A percentile compares a stretch with the other conserved stretches of the same genome.
These are phyloP conservation scores for Alitta virens DNA, from an alignment of 2,888 invertebrate genomes.

Conservation along the genomic window DNA sequence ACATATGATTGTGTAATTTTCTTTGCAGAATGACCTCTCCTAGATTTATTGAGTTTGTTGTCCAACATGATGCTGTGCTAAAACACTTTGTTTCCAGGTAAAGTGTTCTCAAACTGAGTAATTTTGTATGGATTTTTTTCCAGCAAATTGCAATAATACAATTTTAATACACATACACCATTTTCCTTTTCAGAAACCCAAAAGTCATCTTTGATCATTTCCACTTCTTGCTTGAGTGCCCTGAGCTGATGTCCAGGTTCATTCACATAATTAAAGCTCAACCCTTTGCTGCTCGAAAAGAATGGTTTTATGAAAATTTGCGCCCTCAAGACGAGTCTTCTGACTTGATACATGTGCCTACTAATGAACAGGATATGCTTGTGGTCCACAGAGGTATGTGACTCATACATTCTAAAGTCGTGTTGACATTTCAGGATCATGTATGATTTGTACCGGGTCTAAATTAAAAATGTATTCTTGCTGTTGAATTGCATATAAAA, in stretches of 20 bases:
- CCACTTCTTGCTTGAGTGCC: slow-evolving; percentile 49
- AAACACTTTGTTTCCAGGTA: slow-evolving; percentile 44
- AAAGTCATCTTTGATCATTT: slow-evolving; percentile 52
- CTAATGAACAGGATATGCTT: slow-evolving; percentile 35
- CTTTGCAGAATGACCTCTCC: slow-evolving; percentile 41
- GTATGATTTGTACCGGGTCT: not conserved
- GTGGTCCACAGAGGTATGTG: slow-evolving; percentile 39
- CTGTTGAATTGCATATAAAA: too few species aligned
- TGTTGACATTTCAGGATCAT: not conserved
- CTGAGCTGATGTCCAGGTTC: slow-evolving; percentile 47
- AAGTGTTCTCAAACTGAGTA: too few species aligned
- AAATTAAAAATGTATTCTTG: too few species aligned
- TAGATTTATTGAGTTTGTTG: slow-evolving; percentile 47
- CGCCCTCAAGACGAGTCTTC: slow-evolving; percentile 27
- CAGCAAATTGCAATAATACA: too few species aligned
- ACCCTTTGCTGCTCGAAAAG: slow-evolving; percentile 44
- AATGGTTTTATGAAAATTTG: slow-evolving; percentile 52
- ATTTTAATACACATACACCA: too few species aligned
- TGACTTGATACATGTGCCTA: slow-evolving; percentile 32
- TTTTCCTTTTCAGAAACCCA: slow-evolving; percentile 42
- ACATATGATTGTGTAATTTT: too few species aligned
- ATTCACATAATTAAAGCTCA: slow-evolving; percentile 43
- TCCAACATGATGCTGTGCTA: slow-evolving; percentile 38
- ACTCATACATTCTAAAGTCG: too few species aligned
- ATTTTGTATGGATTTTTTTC: too few species aligned